Base-by-base conservation (phyloP, 1,140 invertebrate genomes). In the Hormaphis cornu region DNA sequence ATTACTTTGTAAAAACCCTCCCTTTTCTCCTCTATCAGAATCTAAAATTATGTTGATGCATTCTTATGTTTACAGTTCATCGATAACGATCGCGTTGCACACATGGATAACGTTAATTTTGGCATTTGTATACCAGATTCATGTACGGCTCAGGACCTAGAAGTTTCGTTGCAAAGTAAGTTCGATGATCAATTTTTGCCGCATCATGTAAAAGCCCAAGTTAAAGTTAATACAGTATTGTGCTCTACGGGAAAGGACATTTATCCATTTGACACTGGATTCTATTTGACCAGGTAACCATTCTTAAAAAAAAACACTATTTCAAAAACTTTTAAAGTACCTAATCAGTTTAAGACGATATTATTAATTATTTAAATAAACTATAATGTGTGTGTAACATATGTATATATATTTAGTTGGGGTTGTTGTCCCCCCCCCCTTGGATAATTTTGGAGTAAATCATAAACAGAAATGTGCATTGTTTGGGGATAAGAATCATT, bases 71-170 rank as follows among this genome's bases (percentile, higher is more conserved):
- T 50, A 35, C 28, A 71, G 70, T 50, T 46, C 1, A 24, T 61
- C 14, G 37, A 61, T 24, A 22, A 28, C 0, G 28, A 48, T 5
- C 18, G 26, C 12, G 14, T 18, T 26, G 8, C 14, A 1, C 30
- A 1, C 20, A 48, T 58, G 14, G 28, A 71, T 24, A 0, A 40
- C 1, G 1, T 71, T 0, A 48, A 53, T 3, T 63, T 48, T 3
- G 58, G 56, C 0, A 71, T 71, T 26, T 71, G 70, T 22, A 71
- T 71, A 37, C 70, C 70, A n/a, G 46, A 22, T 1, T 53, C 70
- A 5, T 71, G 70, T 16, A 63, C 40, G 2, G 48, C 53, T 9
- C 30, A 12, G 1, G 70, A 71, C 24, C 16, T 71, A 3, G n/a
- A 71, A n/a, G 10, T 35, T 6, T 30, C 70, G 8, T 12, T 71